Evolutionary conservation across 2,113 vertebrate species (phyloP).

Genomic region (Phrynocephalus versicolor): DNA sequence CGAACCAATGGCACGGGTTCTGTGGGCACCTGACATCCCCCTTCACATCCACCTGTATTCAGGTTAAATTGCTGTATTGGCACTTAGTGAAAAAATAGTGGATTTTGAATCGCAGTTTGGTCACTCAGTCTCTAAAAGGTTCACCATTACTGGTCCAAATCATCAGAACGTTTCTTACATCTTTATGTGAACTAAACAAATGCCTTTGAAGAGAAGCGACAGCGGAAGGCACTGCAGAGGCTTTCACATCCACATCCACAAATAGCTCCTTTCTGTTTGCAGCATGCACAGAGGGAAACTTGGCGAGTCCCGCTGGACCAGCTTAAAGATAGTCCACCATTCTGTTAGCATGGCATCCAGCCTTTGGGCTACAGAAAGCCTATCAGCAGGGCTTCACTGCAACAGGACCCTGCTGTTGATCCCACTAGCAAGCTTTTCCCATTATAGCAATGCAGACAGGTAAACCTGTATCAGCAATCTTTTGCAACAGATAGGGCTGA

Average conservation of each 20-base stretch:
- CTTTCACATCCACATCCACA: neutral
- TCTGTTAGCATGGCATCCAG: too few species aligned
- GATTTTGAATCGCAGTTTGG: too few species aligned
- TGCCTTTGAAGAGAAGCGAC: neutral
- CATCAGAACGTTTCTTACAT: neutral
- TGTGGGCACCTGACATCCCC: too few species aligned
- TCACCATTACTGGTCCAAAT: neutral
- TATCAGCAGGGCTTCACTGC: too few species aligned
- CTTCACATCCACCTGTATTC: too few species aligned
- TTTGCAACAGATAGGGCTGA: neutral
- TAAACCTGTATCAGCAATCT: neutral
- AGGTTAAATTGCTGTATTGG: too few species aligned
- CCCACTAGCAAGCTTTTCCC: neutral
- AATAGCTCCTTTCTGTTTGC: neutral
- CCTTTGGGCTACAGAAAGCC: too few species aligned
- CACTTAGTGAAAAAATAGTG: too few species aligned
- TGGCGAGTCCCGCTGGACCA: too few species aligned
- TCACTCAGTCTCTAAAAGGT: too few species aligned
- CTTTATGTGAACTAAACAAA: neutral
- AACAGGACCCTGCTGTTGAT: neutral
- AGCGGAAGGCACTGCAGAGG: neutral
- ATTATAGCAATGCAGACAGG: neutral
- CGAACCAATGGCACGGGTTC: too few species aligned
- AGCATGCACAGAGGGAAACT: neutral
- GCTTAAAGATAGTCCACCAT: neutral